Evolutionary conservation across 2,888 invertebrate species (phyloP).

Genomic region (Ormyrus nitidulus): DNA sequence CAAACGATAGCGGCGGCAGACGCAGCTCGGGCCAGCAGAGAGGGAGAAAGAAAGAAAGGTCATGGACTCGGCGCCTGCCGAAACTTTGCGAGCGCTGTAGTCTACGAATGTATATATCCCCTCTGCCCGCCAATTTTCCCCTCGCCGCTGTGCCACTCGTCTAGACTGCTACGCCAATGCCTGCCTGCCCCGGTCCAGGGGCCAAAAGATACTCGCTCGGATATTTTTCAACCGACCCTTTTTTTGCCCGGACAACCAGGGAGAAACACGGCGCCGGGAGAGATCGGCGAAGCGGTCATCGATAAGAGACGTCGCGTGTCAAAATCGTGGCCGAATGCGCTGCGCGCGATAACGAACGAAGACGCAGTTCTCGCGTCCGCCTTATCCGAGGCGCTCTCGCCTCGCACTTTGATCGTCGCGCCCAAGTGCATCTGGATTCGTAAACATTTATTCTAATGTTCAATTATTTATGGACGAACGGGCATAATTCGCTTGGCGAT

Average conservation of each 20-base stretch:
- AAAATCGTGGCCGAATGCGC: not conserved
- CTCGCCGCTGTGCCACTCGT: not conserved
- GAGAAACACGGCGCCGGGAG: too few relatives aligned
- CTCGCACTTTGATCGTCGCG: not conserved
- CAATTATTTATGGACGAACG: not conserved
- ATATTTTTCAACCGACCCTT: conserved; percentile 4
- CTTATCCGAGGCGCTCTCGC: too few relatives aligned
- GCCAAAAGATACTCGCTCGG: not conserved
- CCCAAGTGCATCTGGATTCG: not conserved
- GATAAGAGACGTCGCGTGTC: not conserved
- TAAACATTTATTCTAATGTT: not conserved
- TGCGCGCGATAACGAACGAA: conserved; percentile 19
- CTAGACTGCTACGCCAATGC: conserved; percentile 19
- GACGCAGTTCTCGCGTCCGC: not conserved
- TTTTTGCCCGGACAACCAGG: not conserved
- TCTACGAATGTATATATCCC: not conserved
- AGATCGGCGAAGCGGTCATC: too few relatives aligned
- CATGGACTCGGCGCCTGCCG: conserved; percentile 27
- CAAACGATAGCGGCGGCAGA: too few relatives aligned
- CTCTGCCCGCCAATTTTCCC: conserved; percentile 6
- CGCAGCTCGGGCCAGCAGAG: not conserved
- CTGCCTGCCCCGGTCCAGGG: not conserved
- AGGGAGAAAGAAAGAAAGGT: conserved; percentile 30
- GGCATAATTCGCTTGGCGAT: not conserved
- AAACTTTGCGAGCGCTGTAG: not conserved